These are phyloP conservation scores for Eucriotettix oculatus DNA, from an alignment of 2,888 invertebrate genomes.

Conservation along the genomic window DNA sequence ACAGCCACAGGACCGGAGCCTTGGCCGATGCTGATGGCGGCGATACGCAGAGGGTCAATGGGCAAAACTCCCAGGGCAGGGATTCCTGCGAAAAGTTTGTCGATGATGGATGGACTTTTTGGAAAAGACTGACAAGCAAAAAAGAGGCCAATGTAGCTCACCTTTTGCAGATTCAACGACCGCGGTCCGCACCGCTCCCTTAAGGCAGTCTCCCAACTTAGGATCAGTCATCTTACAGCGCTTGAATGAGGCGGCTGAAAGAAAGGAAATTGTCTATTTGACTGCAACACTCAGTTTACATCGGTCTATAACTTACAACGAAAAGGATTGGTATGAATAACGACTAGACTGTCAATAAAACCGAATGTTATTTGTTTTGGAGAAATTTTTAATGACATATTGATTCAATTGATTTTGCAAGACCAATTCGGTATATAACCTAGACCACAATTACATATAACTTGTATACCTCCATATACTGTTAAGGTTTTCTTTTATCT, in stretches of 20 bases:
- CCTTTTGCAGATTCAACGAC: constrained; percentile 1
- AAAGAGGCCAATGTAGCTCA: background rate
- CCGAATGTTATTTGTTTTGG: no score
- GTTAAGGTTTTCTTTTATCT: no score
- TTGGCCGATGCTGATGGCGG: background rate
- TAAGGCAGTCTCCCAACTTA: constrained; percentile 1
- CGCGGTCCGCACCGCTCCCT: constrained; percentile 1
- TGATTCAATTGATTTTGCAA: no score
- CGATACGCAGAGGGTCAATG: constrained; percentile 3
- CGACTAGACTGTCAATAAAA: no score
- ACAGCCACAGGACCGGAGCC: constrained; percentile 2
- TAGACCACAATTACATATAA: no score
- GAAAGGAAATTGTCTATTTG: background rate
- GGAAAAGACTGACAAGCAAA: background rate
- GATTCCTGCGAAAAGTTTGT: background rate
- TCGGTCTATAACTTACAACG: no score
- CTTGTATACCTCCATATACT: no score
- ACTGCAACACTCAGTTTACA: no score
- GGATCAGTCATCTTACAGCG: constrained; percentile 5
- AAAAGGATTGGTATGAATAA: no score
- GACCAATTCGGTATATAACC: no score
- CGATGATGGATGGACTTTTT: background rate
- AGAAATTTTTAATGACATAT: no score
- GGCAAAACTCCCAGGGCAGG: constrained; percentile 2
- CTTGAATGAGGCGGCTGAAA: background rate